Percentiles rank a stretch among this genome's conserved stretches.
Evolutionary conservation across 2,797 vertebrate species (phyloP).

Genomic region (Peromyscus aztecus): DNA sequence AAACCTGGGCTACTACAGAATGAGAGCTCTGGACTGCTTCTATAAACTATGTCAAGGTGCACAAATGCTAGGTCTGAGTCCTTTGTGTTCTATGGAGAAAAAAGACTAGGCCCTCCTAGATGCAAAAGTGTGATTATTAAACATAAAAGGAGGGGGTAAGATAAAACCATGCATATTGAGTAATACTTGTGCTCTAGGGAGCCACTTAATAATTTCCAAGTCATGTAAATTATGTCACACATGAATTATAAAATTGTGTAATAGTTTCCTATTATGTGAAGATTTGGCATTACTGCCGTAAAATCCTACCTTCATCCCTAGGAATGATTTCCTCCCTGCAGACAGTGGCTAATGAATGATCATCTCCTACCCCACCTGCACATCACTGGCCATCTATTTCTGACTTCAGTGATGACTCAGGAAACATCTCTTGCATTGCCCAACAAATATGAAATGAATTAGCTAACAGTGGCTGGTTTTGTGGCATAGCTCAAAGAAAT

Average conservation of each 20-base stretch:
- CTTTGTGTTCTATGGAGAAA: not conserved
- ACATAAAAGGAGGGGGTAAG: constrained; percentile 20
- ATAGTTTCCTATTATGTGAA: constrained; percentile 63
- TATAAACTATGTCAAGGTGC: not conserved
- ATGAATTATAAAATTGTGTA: constrained; percentile 70
- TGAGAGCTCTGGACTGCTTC: not conserved
- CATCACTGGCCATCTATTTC: not conserved
- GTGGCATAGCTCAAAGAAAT: constrained; percentile 70
- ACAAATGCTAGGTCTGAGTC: not conserved
- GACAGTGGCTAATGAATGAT: constrained; percentile 27
- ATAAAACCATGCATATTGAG: not conserved
- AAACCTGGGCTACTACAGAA: not conserved
- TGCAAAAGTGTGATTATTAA: constrained; percentile 22
- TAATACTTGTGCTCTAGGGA: constrained; percentile 53
- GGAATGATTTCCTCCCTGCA: constrained; percentile 52
- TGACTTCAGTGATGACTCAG: constrained; percentile 7
- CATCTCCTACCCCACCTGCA: constrained; percentile 32
- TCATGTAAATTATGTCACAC: constrained; percentile 62
- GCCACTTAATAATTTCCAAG: constrained; percentile 66
- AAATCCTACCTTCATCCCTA: constrained; percentile 48
- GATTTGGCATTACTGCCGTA: constrained; percentile 63
- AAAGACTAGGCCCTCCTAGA: not conserved
- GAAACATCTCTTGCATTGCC: constrained; percentile 25
- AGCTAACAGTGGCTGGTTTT: constrained; percentile 43
- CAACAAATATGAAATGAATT: constrained; percentile 72